Base-by-base conservation (phyloP, 2,113 vertebrate genomes). In the Myiagra hebetior region DNA sequence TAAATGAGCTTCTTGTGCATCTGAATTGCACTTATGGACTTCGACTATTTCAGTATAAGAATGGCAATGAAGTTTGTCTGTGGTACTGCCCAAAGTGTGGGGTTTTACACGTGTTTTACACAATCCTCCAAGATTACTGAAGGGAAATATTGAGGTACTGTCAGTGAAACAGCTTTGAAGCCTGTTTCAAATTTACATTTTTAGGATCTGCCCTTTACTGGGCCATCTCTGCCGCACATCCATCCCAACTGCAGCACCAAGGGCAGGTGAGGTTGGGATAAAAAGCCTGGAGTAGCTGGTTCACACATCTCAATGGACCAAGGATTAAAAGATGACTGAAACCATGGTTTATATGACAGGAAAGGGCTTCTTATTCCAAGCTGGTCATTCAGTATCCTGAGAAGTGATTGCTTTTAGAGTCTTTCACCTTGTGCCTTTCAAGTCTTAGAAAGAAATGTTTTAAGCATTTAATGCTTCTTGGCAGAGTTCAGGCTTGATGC, bases 241-340 rank as follows among this genome's bases (percentile, higher is more conserved):
- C 23, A 3, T 59, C 39, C 42, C 1, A 0, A 3, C 21, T 64
- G 41, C 31, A 37, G 4, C 18, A 4, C 18, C 64, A 53, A 13
- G 39, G 7, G 31, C 21, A 7, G 79, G 27, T 18, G 52, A 59
- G 53, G 57, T 28, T 16, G 75, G 37, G 33, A 62, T 31, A 11
- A 76, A 62, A 75, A 62, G 15, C 82, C 56, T 1, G 0, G 67
- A 44, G 22, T 8, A 23, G 17, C 26, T n/a, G 44, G 41, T 39
- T 86, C 67, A 15, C 1, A 0, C 2, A 24, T 33, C 46, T 77
- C 46, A 10, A 0, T 6, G 35, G 78, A 19, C 15, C n/a, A 6
- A 17, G 76, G 79, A 69, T 91, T 88, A 86, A 88, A 57, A 28
- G 8, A 26, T 42, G 50, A 22, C 23, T 56, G 39, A 72, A 84